Conservation (phyloP, 2,113 vertebrate genomes). For the Opisthocomus hoazin region DNA sequence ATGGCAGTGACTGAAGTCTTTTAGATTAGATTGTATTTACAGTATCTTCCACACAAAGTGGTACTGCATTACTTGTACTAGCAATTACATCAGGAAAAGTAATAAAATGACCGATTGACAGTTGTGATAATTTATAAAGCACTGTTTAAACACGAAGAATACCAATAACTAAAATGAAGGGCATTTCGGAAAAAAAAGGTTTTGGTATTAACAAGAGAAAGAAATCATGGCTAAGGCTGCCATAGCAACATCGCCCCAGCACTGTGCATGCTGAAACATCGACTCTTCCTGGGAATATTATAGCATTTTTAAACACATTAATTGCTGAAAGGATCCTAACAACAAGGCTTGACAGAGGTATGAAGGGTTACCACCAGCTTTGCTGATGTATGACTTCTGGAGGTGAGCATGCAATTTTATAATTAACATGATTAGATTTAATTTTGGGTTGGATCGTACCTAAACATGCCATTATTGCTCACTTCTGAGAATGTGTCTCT, state of each 20-base stretch:
- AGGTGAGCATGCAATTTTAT: neutral
- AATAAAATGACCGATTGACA: neutral
- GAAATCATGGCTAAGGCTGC: slow-evolving; percentile 52
- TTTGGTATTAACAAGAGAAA: slow-evolving; percentile 11
- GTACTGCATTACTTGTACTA: neutral
- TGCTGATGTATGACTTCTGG: neutral
- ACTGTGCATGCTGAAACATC: neutral
- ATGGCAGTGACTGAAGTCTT: neutral
- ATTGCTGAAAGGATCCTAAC: neutral
- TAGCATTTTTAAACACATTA: neutral
- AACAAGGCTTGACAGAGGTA: neutral
- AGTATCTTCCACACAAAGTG: neutral
- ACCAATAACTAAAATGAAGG: neutral
- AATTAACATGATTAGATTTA: neutral
- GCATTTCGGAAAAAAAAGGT: neutral
- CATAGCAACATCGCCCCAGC: slow-evolving; percentile 62
- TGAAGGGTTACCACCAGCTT: neutral
- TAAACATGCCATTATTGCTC: neutral
- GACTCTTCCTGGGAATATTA: slow-evolving; percentile 1
- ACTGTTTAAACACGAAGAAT: neutral
- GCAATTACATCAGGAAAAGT: neutral
- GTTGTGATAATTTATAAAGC: neutral
- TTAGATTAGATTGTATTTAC: neutral
- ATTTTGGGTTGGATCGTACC: neutral
- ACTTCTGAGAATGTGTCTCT: neutral